These are phyloP conservation scores for Campylorhamphus procurvoides DNA, from an alignment of 2,113 vertebrate species.

Conservation along the genomic window DNA sequence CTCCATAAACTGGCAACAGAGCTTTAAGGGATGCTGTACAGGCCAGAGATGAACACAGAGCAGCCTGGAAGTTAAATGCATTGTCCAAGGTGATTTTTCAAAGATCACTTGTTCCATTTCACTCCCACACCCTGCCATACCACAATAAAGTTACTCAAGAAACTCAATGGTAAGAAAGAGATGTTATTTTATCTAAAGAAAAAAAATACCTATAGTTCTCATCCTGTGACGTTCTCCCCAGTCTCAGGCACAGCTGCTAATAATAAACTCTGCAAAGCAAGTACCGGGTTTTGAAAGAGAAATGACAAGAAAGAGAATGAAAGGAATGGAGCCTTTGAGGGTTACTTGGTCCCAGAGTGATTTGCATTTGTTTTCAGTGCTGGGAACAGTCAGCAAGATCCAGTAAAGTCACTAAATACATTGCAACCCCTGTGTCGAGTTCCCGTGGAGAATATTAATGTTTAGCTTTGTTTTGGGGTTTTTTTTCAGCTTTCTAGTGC, in stretches of 20 bases:
- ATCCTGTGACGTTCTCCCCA: background rate
- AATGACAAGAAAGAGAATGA: background rate
- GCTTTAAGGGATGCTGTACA: background rate
- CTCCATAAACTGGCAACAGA: background rate
- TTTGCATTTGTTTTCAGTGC: conserved; percentile 25
- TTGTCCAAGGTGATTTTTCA: background rate
- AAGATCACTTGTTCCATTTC: background rate
- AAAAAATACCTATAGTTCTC: background rate
- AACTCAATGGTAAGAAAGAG: background rate
- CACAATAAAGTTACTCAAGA: background rate
- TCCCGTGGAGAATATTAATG: background rate
- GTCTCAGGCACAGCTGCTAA: background rate
- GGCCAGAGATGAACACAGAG: background rate
- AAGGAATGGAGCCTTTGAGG: background rate
- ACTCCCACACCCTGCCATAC: background rate
- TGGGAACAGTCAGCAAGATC: background rate
- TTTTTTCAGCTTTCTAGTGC: background rate
- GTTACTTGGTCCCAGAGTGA: background rate
- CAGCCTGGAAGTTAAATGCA: background rate
- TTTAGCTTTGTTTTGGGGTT: background rate
- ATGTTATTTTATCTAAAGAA: background rate
- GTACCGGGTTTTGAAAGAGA: background rate
- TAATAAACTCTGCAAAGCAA: conserved; percentile 11
- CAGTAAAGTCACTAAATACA: conserved; percentile 16
- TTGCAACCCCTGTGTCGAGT: background rate